These are phyloP conservation scores for Coreius guichenoti DNA, from an alignment of 2,797 vertebrate species.

Conservation along the genomic window DNA sequence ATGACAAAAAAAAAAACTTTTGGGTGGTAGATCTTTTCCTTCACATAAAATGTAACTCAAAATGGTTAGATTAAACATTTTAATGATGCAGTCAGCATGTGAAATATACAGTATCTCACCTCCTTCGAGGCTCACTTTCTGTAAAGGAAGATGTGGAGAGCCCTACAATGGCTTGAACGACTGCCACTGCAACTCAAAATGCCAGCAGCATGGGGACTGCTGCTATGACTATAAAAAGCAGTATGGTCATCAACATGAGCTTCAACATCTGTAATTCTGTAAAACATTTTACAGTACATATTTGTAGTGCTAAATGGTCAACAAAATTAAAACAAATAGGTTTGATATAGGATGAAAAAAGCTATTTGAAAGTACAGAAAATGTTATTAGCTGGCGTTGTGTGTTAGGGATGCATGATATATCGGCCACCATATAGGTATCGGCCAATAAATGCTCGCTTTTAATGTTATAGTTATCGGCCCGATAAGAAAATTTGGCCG, in stretches of 20 bases:
- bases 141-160: conserved; percentile 69
- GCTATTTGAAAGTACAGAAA: background rate
- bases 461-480: too few relatives aligned
- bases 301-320: background rate
- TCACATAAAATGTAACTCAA: background rate
- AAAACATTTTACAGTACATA: too few relatives aligned
- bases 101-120: background rate
- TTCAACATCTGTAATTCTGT: background rate
- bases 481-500: too few relatives aligned
- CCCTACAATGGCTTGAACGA: conserved; percentile 67
- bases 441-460: too few relatives aligned
- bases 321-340: background rate
- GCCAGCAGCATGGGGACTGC: conserved; percentile 67
- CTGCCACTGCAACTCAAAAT: conserved; percentile 75
- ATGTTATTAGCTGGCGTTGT: background rate
- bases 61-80: background rate
- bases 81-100: background rate
- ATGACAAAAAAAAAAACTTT: background rate
- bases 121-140: conserved; percentile 38
- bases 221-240: conserved; percentile 68
- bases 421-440: too few relatives aligned
- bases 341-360: background rate
- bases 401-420: background rate
- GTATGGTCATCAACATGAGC: conserved; percentile 60
- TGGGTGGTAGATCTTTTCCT: background rate